Percentiles rank a stretch among this genome's conserved stretches.
Conservation (phyloP, 2,797 vertebrate species). For the Peromyscus nudipes region DNA sequence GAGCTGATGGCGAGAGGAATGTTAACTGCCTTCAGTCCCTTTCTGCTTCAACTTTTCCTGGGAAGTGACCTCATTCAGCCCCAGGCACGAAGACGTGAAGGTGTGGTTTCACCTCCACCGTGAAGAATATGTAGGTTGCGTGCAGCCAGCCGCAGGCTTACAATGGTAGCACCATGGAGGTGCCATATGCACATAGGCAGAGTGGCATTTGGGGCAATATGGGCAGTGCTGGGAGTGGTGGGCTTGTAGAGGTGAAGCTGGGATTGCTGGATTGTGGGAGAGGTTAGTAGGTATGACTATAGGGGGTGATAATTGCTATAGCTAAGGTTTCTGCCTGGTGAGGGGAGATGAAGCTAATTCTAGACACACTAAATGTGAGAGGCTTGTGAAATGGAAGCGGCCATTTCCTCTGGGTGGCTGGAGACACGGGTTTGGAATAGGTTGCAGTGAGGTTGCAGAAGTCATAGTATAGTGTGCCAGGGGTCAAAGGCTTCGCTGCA, state of each 20-base stretch:
- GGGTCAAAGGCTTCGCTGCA: not conserved
- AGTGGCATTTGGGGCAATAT: not conserved
- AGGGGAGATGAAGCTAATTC: not conserved
- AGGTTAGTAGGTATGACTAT: not conserved
- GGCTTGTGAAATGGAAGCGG: not conserved
- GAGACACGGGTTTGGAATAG: not conserved
- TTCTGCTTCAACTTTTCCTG: slow-evolving; percentile 59
- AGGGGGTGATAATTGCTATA: not conserved
- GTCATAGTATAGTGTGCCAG: not conserved
- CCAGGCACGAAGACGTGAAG: not conserved
- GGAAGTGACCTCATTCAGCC: slow-evolving; percentile 20
- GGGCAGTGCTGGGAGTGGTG: not conserved
- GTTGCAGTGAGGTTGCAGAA: not conserved
- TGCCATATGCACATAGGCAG: not conserved
- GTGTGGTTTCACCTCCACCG: not conserved
- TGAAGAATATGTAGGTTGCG: too few relatives aligned
- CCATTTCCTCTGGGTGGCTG: not conserved
- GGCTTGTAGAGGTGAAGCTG: not conserved
- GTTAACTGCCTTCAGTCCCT: slow-evolving; percentile 60
- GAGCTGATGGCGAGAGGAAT: slow-evolving; percentile 60
- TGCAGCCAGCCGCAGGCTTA: fast-evolving
- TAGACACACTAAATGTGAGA: not conserved
- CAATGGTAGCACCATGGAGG: not conserved
- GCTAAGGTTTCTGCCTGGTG: not conserved
- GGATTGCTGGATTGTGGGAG: not conserved